A percentile compares a stretch with the other conserved stretches of the same genome.
Conservation (phyloP, 2,797 vertebrate species). For the Hirundo rustica region DNA sequence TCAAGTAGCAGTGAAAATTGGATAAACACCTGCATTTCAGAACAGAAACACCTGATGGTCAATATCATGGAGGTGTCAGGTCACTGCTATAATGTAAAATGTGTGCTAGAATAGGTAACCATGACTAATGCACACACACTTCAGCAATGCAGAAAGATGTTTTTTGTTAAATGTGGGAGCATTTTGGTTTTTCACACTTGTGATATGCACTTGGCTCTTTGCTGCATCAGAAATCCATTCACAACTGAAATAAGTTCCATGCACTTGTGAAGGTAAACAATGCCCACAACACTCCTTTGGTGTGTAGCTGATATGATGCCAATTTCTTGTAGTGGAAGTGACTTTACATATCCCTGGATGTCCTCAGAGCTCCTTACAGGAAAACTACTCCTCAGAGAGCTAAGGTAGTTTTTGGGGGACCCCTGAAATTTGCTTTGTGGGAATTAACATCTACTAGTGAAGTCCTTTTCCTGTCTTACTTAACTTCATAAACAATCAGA, state of each 20-base stretch:
- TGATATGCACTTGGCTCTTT: not conserved
- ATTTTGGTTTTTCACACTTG: not conserved
- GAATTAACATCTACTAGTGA: not conserved
- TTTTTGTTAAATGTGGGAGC: not conserved
- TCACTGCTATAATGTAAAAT: not conserved
- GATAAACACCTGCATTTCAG: not conserved
- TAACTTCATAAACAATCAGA: not conserved
- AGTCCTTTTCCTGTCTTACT: not conserved
- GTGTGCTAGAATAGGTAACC: not conserved
- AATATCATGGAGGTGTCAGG: not conserved
- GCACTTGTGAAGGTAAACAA: not conserved
- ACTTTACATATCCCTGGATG: not conserved
- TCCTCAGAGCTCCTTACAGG: not conserved
- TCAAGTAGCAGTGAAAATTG: not conserved
- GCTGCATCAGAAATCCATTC: not conserved
- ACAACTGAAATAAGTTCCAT: not conserved
- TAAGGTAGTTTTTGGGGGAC: not conserved
- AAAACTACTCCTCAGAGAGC: not conserved
- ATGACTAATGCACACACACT: not conserved
- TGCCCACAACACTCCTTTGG: fast-evolving
- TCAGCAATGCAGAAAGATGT: not conserved
- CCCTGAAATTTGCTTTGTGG: not conserved
- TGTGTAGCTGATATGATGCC: not conserved
- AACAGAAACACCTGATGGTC: not conserved
- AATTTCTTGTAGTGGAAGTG: not conserved